A percentile compares a stretch with the other conserved stretches of the same genome.
Conservation (phyloP, 1,140 invertebrate genomes). For the Bombus impatiens region DNA sequence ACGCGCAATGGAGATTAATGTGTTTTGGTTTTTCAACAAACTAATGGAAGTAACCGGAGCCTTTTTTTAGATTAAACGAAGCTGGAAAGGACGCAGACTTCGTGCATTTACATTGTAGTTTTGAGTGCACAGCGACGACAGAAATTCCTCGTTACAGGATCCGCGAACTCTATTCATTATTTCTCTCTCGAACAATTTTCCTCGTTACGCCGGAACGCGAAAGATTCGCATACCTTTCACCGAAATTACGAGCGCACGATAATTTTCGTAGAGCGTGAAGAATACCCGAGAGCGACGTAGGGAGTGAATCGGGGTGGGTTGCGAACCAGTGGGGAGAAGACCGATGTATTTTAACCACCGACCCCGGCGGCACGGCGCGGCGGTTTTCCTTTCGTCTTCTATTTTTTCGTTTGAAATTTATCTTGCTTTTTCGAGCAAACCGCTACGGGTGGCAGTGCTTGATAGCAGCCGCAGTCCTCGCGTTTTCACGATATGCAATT, state of each 20-base stretch:
- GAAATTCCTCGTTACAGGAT: constrained; percentile 61
- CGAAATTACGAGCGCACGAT: constrained; percentile 56
- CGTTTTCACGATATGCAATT: constrained; percentile 62
- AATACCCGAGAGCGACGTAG: constrained; percentile 38
- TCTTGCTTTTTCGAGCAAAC: constrained; percentile 46
- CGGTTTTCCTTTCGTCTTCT: constrained; percentile 17
- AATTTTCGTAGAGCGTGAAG: constrained; percentile 59
- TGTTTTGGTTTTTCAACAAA: neutral
- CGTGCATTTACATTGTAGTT: neutral
- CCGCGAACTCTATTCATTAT: constrained; percentile 17
- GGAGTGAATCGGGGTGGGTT: neutral
- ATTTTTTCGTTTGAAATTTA: constrained; percentile 47
- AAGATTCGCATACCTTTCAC: constrained; percentile 40
- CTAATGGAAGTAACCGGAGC: neutral
- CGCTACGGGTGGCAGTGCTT: constrained; percentile 49
- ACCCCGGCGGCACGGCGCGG: neutral
- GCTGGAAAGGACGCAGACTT: neutral
- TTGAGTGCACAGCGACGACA: constrained; percentile 12
- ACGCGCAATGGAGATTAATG: neutral
- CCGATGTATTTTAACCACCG: constrained; percentile 63
- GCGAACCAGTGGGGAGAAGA: constrained; percentile 3
- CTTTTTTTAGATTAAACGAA: neutral
- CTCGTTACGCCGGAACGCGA: neutral
- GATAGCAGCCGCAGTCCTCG: constrained; percentile 50
- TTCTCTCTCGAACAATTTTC: neutral